Conservation (phyloP, 2,113 vertebrate genomes). For the Coracopsis vasa region DNA sequence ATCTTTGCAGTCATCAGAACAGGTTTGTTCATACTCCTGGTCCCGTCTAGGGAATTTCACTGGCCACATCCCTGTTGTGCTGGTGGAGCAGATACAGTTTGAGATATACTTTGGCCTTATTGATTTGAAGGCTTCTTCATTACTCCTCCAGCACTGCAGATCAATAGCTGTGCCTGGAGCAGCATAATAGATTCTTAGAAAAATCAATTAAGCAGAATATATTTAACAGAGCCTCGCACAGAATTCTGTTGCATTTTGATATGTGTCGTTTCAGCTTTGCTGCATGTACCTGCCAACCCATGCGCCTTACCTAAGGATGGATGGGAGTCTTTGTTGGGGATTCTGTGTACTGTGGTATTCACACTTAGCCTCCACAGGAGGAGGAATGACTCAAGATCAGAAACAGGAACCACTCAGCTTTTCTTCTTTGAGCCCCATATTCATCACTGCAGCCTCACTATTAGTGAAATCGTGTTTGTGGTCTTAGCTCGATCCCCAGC, state of each 20-base stretch:
- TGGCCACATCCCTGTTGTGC: constrained; percentile 26
- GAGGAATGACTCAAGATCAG: background rate
- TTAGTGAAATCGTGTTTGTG: constrained; percentile 41
- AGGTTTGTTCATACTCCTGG: background rate
- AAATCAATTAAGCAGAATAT: constrained; percentile 76
- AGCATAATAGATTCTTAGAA: constrained; percentile 70
- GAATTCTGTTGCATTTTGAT: constrained; percentile 1
- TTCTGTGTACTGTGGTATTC: background rate
- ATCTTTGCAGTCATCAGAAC: constrained; percentile 28
- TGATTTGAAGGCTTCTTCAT: constrained; percentile 76
- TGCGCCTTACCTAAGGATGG: background rate
- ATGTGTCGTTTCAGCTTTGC: background rate
- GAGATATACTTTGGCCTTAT: constrained; percentile 72
- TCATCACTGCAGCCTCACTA: background rate
- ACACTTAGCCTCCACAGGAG: background rate
- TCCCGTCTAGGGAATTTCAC: constrained; percentile 37
- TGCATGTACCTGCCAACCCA: background rate
- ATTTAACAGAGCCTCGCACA: constrained; percentile 39
- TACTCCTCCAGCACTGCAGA: constrained; percentile 64
- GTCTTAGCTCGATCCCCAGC: constrained; percentile 35
- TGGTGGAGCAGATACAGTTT: constrained; percentile 51
- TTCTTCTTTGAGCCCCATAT: constrained; percentile 3
- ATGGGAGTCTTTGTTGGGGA: background rate
- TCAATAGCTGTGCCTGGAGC: constrained; percentile 71
- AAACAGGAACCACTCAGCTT: constrained; percentile 11